A percentile compares a stretch with the other conserved stretches of the same genome.
These are phyloP conservation scores for Pseudocheirus occidentalis DNA, from an alignment of 2,797 vertebrate genomes.

Conservation along the genomic window DNA sequence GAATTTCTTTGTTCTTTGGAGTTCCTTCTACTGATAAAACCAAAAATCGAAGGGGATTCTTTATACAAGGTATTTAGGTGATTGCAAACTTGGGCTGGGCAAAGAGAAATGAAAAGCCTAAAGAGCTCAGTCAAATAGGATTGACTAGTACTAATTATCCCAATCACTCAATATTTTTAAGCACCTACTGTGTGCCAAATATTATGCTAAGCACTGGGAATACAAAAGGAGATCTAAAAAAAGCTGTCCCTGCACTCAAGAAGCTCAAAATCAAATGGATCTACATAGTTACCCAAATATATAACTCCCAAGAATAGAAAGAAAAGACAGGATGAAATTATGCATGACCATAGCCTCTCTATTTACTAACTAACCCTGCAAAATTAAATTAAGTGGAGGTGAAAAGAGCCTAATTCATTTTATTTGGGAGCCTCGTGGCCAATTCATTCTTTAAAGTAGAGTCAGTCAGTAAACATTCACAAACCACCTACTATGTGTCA, in stretches of 20 bases:
- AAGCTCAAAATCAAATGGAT: not conserved
- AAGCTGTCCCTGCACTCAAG: not conserved
- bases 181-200: not conserved
- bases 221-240: not conserved
- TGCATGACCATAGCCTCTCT: constrained; percentile 48
- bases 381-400: constrained; percentile 44
- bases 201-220: not conserved
- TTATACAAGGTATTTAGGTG: constrained; percentile 67
- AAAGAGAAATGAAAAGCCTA: constrained; percentile 68
- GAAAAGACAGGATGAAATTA: constrained; percentile 58
- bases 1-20: not conserved
- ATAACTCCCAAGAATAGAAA: constrained; percentile 60
- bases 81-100: constrained; percentile 71
- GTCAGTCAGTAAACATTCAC: not conserved
- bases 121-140: constrained; percentile 54
- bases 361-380: constrained; percentile 60
- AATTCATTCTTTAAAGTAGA: constrained; percentile 23
- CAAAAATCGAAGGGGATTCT: constrained; percentile 32
- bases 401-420: constrained; percentile 44
- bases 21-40: not conserved
- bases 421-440: constrained; percentile 45
- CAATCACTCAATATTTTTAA: not conserved
- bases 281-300: constrained; percentile 65
- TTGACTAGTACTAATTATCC: constrained; percentile 40
- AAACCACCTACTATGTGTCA: not conserved